Base-by-base conservation (phyloP, 2,797 vertebrate genomes). In the Molothrus ater region DNA sequence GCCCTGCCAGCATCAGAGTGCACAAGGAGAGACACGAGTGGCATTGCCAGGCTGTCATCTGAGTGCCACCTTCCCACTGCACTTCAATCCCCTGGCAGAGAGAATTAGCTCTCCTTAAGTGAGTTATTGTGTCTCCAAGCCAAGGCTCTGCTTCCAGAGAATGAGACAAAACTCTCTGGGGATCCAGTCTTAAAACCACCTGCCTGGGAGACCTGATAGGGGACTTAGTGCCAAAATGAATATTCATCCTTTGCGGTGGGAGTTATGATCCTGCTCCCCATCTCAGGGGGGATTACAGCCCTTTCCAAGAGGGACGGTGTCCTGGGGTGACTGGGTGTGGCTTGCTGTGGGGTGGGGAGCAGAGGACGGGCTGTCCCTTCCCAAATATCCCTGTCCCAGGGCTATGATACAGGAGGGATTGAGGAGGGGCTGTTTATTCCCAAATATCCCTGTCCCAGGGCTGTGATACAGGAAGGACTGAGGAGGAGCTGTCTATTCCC, bases 101-200 rank as follows among this genome's bases (percentile, higher is more conserved):
- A 14, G 40, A 94, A 90, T 92, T 31, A 81, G 63, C 83, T 84
- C 57, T 61, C 45, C 76, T 92, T 59, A 79, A 95, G 93, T 88
- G 94, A 95, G 92, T 88, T 90, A 90, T 88, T 95, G 94, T 75
- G 90, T 72, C 95, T 94, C 54, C 14, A 57, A 95, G 92, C 83
- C 94, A 81, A 54, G 95, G 97, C 96, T 97, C 32, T 68, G 81
- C 94, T 96, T 93, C 93, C 90, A 36, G 45, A 96, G 92, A 93
- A 94, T 95, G 95, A 94, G 93, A 84, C 95, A 93, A 94, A 97
- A 96, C 95, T 93, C 93, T 72, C 86, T 15, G 18, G 93, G 88
- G 96, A 92, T 48, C 54, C 3, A 4, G 63, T 31, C 22, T 88
- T 92, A 95, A 95, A 93, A 36, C 93, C 86, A 92, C 84, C 78